A percentile compares a stretch with the other conserved stretches of the same genome.
Evolutionary conservation across 2,113 vertebrate species (phyloP).

Genomic region (Apodemus sylvaticus): DNA sequence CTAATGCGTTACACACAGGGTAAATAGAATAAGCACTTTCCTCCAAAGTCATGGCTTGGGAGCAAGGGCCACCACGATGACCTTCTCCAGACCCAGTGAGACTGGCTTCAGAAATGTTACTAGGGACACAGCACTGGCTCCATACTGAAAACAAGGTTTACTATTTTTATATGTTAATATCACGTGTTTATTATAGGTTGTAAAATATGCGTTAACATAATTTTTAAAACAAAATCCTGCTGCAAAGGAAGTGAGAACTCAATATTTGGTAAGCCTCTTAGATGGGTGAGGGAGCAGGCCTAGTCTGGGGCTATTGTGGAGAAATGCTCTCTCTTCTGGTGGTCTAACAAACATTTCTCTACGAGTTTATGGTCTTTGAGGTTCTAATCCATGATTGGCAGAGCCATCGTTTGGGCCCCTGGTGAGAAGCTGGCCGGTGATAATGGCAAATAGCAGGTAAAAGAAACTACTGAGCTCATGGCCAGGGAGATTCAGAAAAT

Average conservation of each 20-base stretch:
- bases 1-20: neutral
- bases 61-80: neutral
- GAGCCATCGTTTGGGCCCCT: neutral
- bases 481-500: neutral
- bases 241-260: neutral
- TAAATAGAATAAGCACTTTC: neutral
- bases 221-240: neutral
- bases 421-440: neutral
- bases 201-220: neutral
- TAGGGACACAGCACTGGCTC: neutral
- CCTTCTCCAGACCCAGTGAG: neutral
- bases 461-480: neutral
- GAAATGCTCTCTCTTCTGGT: neutral
- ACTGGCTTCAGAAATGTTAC: neutral
- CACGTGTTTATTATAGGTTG: neutral
- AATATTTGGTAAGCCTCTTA: neutral
- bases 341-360: neutral
- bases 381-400: neutral
- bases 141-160: neutral
- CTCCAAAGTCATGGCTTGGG: neutral
- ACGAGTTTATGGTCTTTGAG: neutral
- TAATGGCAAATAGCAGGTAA: neutral
- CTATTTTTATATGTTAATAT: neutral
- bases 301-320: accelerated
- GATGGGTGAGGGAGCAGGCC: neutral